These are phyloP conservation scores for Actinia tenebrosa DNA, from an alignment of 64 coral and sea anemone genomes.

Conservation along the genomic window DNA sequence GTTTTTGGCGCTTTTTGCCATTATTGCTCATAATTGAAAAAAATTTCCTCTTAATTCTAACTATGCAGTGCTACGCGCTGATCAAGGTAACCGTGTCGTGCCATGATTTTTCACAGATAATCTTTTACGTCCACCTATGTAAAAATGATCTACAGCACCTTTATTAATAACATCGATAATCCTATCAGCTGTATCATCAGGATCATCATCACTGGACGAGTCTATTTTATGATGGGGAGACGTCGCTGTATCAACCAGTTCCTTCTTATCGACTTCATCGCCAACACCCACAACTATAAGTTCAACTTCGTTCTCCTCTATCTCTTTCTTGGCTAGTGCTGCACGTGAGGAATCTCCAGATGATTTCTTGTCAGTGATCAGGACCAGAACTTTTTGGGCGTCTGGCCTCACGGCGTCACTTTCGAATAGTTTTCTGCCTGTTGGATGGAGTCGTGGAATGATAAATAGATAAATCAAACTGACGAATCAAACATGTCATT, in stretches of 20 bases:
- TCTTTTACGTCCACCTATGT: too few relatives aligned
- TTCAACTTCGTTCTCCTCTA: slow-evolving; percentile 35
- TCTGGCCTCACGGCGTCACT: slow-evolving; percentile 33
- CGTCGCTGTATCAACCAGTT: slow-evolving; percentile 27
- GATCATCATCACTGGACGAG: background rate
- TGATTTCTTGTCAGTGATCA: slow-evolving; percentile 63
- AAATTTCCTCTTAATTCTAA: too few relatives aligned
- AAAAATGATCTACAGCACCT: background rate
- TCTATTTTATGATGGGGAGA: slow-evolving; percentile 22
- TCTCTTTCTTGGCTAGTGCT: background rate
- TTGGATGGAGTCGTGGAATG: too few relatives aligned
- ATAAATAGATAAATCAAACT: background rate
- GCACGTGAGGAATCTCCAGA: slow-evolving; percentile 33
- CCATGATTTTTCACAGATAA: background rate
- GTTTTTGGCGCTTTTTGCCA: too few relatives aligned
- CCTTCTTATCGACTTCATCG: slow-evolving; percentile 1
- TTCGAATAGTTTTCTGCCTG: slow-evolving; percentile 44
- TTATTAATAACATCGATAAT: slow-evolving; percentile 41
- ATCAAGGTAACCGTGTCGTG: too few relatives aligned
- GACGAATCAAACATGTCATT: background rate
- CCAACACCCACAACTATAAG: slow-evolving; percentile 41
- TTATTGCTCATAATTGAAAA: too few relatives aligned
- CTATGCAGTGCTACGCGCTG: too few relatives aligned
- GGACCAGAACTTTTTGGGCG: slow-evolving; percentile 57
- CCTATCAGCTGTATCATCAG: slow-evolving; percentile 24